Base-by-base conservation (phyloP, 2,888 invertebrate genomes). In the Caenorhabditis virilis region DNA sequence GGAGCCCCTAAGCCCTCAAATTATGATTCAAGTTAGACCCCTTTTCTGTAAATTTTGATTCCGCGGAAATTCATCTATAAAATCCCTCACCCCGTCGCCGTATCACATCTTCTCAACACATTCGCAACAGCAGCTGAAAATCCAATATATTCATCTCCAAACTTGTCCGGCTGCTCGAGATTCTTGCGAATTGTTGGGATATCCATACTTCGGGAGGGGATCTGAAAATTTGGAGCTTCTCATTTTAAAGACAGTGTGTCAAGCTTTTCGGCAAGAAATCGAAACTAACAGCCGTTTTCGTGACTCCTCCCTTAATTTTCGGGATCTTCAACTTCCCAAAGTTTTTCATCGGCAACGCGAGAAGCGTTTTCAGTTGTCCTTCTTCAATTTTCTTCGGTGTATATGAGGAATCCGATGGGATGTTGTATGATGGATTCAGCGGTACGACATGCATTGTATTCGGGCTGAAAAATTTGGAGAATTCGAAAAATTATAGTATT, bases 61-160 rank as follows among this genome's bases (percentile, higher is more conserved):
- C n/a, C n/a, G n/a, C n/a, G n/a, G n/a, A n/a, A n/a, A n/a, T n/a
- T n/a, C n/a, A n/a, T n/a, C n/a, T n/a, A n/a, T n/a, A n/a, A n/a
- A n/a, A n/a, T n/a, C n/a, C n/a, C 54, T 27, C 25, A 62, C 62
- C 43, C 52, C 3, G 41, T 30, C 9, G 43, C 56, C 2, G n/a
- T 25, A 39, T 62, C 57, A 16, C 52, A 52, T 45, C 38, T 56
- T 53, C 62, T 48, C 18, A 62, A 53, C 15, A 62, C 18, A 39
- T 48, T 56, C 25, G 49, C 52, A 23, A 62, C 25, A 0, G 52
- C 51, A 9, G 39, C 18, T 1, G 45, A 35, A 16, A 57, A 62
- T 27, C 53, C 49, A 16, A 49, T 35, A 20, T 36, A 62, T n/a
- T 56, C 35, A 25, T 57, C 56, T 4, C 9, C 36, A 2, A 15